Base-by-base conservation (phyloP, 2,797 vertebrate genomes). In the Sebastes paucispinis region DNA sequence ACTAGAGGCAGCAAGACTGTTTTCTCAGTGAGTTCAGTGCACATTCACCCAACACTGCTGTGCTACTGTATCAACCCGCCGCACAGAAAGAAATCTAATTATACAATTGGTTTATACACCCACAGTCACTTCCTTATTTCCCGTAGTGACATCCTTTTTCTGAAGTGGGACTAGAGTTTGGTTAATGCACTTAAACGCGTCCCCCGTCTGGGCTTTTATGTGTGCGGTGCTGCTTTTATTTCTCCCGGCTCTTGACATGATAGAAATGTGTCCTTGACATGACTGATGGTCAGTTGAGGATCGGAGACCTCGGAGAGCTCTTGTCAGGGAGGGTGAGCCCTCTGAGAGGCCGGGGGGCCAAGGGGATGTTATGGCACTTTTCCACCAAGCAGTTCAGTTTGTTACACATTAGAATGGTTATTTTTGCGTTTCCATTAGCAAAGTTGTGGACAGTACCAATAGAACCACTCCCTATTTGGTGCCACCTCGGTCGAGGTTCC, bases 181-280 rank as follows among this genome's bases (percentile, higher is more conserved):
- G 29, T 68, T 82, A 86, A 88, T 87, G 75, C 67, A 82, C 69
- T 91, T 84, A 89, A 92, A 89, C 10, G 4, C 31, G 43, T 87
- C 62, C 68, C 68, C 57, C 4, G 31, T 78, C 77, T 68, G 66
- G 36, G 75, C 63, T 76, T 70, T 77, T 77, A 54, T 75, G 71
- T 77, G 82, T 70, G 59, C 24, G 5, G 4, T 9, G 6, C 57
- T 55, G 31, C 69, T 70, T 54, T 77, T 75, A 64, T 79, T 77
- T 80, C 80, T 81, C 69, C 73, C 25, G 64, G 64, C 83, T 79
- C 89, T 89, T 82, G 69, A 92, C 81, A 70, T 88, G 70, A 74
- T 69, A 39, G 73, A 87, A 63, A 66, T 29, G 69, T 76, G 83
- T 90, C 90, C 89, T 92, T 89, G 87, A 90, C 88, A 74, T 91